Percentiles rank a stretch among this genome's conserved stretches.
These are phyloP conservation scores for Pelosia muscerda DNA, from an alignment of 2,888 invertebrate genomes.

Conservation along the genomic window DNA sequence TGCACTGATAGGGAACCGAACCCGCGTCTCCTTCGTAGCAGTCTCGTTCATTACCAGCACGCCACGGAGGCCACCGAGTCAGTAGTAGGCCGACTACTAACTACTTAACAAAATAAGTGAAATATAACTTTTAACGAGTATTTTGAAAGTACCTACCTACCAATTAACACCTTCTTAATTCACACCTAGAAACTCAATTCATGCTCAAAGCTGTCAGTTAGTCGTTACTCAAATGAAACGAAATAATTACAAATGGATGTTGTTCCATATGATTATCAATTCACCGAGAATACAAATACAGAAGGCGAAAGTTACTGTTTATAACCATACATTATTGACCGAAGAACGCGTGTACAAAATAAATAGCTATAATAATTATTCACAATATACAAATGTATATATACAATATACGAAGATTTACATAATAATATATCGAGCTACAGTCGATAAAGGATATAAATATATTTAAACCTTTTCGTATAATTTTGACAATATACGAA, in stretches of 20 bases:
- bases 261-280: constrained; percentile 54
- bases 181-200: not conserved
- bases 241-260: constrained; percentile 27
- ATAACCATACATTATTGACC: constrained; percentile 33
- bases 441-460: too few relatives aligned
- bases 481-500: too few relatives aligned
- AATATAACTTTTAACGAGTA: not conserved
- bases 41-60: too few relatives aligned
- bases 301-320: constrained; percentile 58
- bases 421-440: too few relatives aligned
- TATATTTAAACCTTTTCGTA: too few relatives aligned
- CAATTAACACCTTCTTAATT: not conserved
- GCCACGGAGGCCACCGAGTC: too few relatives aligned
- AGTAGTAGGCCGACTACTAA: too few relatives aligned
- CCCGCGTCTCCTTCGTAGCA: too few relatives aligned
- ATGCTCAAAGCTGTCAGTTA: not conserved
- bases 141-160: not conserved
- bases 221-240: too few relatives aligned
- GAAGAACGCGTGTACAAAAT: constrained; percentile 50
- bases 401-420: too few relatives aligned
- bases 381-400: constrained; percentile 6
- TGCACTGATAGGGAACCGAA: too few relatives aligned
- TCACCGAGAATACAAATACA: constrained; percentile 41
- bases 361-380: constrained; percentile 37
- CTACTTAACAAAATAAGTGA: too few relatives aligned